Percentiles rank a stretch among this genome's conserved stretches.
Conservation (phyloP, 1,140 invertebrate species). For the Bathynomus jamesi region DNA sequence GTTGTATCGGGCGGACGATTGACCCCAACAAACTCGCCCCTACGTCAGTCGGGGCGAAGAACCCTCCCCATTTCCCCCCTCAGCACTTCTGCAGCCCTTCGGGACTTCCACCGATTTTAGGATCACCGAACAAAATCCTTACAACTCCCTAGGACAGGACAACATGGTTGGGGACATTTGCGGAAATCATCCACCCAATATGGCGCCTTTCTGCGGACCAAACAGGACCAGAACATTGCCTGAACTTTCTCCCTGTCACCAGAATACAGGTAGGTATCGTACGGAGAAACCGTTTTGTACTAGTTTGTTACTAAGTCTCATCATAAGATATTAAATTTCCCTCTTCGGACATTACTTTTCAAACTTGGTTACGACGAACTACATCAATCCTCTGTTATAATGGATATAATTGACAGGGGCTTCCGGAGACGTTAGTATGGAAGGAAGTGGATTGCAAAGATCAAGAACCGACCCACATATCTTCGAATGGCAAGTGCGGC, state of each 20-base stretch:
- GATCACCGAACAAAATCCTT: slow-evolving; percentile 48
- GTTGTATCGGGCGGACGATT: slow-evolving; percentile 30
- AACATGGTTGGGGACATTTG: slow-evolving; percentile 33
- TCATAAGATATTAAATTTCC: no score
- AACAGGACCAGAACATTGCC: slow-evolving; percentile 29
- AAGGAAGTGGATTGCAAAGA: slow-evolving; percentile 25
- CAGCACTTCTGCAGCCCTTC: slow-evolving; percentile 31
- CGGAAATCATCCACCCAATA: slow-evolving; percentile 23
- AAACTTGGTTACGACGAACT: no score
- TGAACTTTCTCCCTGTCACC: slow-evolving; percentile 29
- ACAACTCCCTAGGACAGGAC: slow-evolving; percentile 15
- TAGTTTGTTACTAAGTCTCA: no score
- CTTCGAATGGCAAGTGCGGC: slow-evolving; percentile 20
- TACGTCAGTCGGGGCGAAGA: slow-evolving; percentile 33
- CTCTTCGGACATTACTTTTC: no score
- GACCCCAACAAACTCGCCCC: slow-evolving; percentile 31
- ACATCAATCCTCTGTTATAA: no score
- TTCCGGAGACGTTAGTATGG: slow-evolving; percentile 18
- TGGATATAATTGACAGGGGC: slow-evolving; percentile 5
- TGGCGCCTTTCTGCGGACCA: slow-evolving; percentile 14
- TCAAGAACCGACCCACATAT: slow-evolving; percentile 29
- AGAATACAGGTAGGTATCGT: not conserved
- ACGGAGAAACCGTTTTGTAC: no score
- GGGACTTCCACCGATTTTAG: slow-evolving; percentile 52
- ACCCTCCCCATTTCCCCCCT: slow-evolving; percentile 27